Conservation (phyloP, 2,113 vertebrate species). For the Atlantisia rogersi region DNA sequence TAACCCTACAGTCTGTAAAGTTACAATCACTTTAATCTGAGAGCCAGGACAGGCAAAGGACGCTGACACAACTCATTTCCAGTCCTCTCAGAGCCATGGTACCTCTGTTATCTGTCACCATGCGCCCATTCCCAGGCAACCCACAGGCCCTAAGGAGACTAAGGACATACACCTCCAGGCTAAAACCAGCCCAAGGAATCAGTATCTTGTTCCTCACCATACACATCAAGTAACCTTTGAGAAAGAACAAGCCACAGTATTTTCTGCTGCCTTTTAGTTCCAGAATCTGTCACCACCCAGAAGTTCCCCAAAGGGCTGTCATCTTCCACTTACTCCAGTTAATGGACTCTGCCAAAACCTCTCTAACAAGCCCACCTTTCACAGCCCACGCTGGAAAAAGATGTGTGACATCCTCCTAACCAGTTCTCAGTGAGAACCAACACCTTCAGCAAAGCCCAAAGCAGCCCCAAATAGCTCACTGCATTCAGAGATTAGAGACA, state of each 20-base stretch:
- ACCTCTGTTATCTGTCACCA: not conserved
- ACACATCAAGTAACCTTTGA: not conserved
- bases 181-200: not conserved
- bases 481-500: not conserved
- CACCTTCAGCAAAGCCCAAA: not conserved
- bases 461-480: not conserved
- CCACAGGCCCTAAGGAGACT: not conserved
- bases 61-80: not conserved
- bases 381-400: not conserved
- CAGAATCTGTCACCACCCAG: not conserved
- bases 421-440: not conserved
- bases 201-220: rapidly evolving
- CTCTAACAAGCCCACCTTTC: not conserved
- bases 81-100: not conserved
- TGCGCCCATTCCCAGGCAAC: not conserved
- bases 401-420: not conserved
- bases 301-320: not conserved
- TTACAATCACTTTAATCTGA: not conserved
- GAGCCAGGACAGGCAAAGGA: too few species aligned
- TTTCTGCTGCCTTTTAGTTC: not conserved
- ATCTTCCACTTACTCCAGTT: not conserved
- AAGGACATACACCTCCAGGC: rapidly evolving
- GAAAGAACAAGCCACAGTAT: not conserved
- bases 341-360: not conserved
- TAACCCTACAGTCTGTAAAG: rapidly evolving